A percentile compares a stretch with the other conserved stretches of the same genome.
phyloP scores from a whole-genome alignment of 2,113 vertebrate genomes.

The Serilophus lunatus region DNA sequence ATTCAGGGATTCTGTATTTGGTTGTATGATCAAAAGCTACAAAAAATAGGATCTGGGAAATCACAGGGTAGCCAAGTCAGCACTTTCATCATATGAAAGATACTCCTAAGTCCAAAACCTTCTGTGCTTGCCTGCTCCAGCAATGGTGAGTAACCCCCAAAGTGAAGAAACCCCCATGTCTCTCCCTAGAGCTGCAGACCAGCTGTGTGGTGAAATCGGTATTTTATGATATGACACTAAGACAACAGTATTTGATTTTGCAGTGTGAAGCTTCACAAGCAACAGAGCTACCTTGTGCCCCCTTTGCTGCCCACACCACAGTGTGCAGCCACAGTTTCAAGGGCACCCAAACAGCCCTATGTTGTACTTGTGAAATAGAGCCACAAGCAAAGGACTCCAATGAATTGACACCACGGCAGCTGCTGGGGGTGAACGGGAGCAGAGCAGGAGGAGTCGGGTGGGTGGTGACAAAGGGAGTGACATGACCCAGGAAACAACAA shows the following conservation, averaged over 20 bases:
- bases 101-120: not conserved
- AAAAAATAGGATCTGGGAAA: not conserved
- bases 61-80: not conserved
- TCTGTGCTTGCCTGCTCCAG: not conserved
- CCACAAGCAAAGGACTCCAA: not conserved
- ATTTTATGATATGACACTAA: not conserved
- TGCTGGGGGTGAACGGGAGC: not conserved
- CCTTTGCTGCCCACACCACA: not conserved
- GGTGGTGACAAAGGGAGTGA: not conserved
- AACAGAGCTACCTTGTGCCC: not conserved
- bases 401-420: rapidly evolving
- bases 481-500: not conserved
- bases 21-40: not conserved
- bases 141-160: rapidly evolving
- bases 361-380: rapidly evolving
- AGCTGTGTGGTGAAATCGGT: rapidly evolving
- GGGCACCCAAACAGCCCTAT: rapidly evolving
- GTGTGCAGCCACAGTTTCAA: not conserved
- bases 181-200: not conserved
- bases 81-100: not conserved
- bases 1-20: not conserved
- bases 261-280: not conserved
- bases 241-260: not conserved
- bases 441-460: not conserved
- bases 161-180: not conserved